A percentile compares a stretch with the other conserved stretches of the same genome.
These are phyloP conservation scores for Streptopelia turtur DNA, from an alignment of 2,797 vertebrate species.

Conservation along the genomic window DNA sequence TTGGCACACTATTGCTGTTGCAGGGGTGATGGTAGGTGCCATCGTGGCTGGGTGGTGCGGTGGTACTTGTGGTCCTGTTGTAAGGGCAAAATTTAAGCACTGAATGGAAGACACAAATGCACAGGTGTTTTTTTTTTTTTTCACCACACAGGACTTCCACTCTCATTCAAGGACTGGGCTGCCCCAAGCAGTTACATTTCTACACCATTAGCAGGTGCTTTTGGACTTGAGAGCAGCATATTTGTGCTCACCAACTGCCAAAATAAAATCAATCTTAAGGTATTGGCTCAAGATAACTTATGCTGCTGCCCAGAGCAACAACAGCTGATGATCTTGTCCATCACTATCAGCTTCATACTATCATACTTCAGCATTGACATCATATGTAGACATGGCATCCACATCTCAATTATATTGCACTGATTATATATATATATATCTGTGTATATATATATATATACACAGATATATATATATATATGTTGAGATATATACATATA, in stretches of 20 bases:
- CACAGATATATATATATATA: too few relatives aligned
- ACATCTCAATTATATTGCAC: background rate
- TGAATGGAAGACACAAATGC: background rate
- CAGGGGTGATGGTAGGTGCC: background rate
- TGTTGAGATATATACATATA: too few relatives aligned
- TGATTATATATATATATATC: too few relatives aligned
- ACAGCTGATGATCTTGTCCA: background rate
- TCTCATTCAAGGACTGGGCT: background rate
- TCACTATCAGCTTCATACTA: background rate
- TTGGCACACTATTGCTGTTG: background rate
- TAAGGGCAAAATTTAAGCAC: background rate
- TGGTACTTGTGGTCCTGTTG: background rate
- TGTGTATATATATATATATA: too few relatives aligned
- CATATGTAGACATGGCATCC: background rate
- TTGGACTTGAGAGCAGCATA: background rate
- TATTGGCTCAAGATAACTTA: background rate
- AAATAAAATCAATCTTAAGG: background rate
- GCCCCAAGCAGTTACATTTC: background rate
- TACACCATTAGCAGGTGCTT: background rate
- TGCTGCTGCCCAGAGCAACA: background rate
- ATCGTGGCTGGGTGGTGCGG: background rate
- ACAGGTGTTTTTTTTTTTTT: background rate
- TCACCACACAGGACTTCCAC: background rate
- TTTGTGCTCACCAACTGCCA: background rate
- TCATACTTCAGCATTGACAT: background rate